A percentile compares a stretch with the other conserved stretches of the same genome.
phyloP scores from a whole-genome alignment of 2,888 invertebrate genomes.

The Diaprepes abbreviatus region DNA sequence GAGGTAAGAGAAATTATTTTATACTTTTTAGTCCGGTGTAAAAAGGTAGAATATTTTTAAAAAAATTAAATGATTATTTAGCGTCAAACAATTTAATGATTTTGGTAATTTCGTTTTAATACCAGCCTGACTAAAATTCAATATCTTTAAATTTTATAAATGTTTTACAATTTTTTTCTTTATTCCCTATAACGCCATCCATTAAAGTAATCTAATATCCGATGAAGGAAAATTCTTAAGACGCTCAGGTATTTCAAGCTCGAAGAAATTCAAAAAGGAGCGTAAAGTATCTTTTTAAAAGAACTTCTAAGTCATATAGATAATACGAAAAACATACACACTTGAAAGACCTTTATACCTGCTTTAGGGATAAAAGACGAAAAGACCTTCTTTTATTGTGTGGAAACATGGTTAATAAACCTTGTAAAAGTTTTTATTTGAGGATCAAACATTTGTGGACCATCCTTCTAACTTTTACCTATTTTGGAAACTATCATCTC shows the following conservation, averaged over 20 bases:
- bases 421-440: constrained; percentile 20
- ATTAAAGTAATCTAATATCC: constrained; percentile 7
- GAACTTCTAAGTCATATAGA: constrained; percentile 17
- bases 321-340: constrained; percentile 17
- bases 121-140: too few species aligned
- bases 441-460: constrained; percentile 17
- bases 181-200: background rate
- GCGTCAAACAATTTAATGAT: too few species aligned
- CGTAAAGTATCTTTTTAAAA: constrained; percentile 19
- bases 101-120: too few species aligned
- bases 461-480: constrained; percentile 8
- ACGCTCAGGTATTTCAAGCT: constrained; percentile 12
- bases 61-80: too few species aligned
- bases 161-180: background rate
- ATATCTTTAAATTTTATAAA: background rate
- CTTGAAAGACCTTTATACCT: constrained; percentile 25
- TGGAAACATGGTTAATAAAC: constrained; percentile 17
- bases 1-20: too few species aligned
- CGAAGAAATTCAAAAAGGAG: constrained; percentile 6
- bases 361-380: constrained; percentile 12
- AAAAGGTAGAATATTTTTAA: too few species aligned
- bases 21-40: too few species aligned
- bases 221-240: constrained; percentile 7
- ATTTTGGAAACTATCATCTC: background rate
- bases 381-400: constrained; percentile 16